Evolutionary conservation across 2,113 vertebrate genomes (phyloP).

Genomic region (Lates calcarifer): DNA sequence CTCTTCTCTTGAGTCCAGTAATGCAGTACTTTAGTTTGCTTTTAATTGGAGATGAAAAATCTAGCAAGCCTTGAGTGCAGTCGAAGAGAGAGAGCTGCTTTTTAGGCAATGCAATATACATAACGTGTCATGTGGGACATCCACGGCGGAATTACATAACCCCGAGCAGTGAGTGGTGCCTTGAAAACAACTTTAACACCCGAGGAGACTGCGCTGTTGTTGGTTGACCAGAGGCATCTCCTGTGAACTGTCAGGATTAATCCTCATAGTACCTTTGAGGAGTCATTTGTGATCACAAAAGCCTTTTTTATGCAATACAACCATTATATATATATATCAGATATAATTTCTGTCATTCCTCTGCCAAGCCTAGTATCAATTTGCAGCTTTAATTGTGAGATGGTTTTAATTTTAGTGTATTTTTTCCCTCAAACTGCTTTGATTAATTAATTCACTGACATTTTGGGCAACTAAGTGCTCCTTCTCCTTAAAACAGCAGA

Average conservation of each 20-base stretch:
- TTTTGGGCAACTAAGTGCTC: conserved; percentile 22
- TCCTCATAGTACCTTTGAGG: background rate
- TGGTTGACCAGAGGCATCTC: background rate
- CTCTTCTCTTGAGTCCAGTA: conserved; percentile 70
- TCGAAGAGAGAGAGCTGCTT: conserved; percentile 52
- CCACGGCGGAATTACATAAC: conserved; percentile 70
- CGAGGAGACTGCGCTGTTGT: conserved; percentile 33
- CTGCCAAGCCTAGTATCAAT: background rate
- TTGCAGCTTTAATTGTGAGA: conserved; percentile 6
- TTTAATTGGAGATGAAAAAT: conserved; percentile 81
- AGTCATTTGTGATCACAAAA: conserved; percentile 3
- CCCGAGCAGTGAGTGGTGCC: conserved; percentile 39
- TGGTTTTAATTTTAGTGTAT: background rate
- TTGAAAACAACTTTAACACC: conserved; percentile 63
- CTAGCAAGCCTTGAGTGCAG: conserved; percentile 71
- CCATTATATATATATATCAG: background rate
- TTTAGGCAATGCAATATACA: conserved; percentile 81
- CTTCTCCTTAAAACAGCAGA: conserved; percentile 39
- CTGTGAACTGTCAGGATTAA: background rate
- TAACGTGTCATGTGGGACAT: conserved; percentile 72
- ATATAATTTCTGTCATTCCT: background rate
- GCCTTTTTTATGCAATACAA: background rate
- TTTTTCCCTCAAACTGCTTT: conserved; percentile 3
- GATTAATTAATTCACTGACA: conserved; percentile 45
- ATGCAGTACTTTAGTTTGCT: conserved; percentile 67